phyloP scores from a whole-genome alignment of 2,797 vertebrate genomes.

The Novumbra hubbsi region DNA sequence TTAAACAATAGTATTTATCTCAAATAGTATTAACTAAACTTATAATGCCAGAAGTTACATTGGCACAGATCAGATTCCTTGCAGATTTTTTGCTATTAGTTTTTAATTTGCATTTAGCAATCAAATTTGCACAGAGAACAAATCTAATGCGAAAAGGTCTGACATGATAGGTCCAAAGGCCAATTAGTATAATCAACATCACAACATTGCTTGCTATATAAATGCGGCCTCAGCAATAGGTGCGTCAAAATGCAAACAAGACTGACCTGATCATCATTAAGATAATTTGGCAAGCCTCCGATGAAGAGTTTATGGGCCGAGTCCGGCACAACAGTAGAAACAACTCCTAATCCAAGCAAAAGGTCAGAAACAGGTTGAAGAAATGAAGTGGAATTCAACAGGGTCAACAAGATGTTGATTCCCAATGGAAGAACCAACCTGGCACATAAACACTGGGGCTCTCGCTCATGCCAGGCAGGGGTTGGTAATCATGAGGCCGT shows the following conservation, averaged over 20 bases:
- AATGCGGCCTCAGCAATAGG: too few species aligned
- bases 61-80: not conserved
- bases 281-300: slow-evolving; percentile 90
- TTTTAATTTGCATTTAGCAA: too few species aligned
- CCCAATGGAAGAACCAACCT: slow-evolving; percentile 64
- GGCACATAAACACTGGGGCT: slow-evolving; percentile 92
- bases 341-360: slow-evolving; percentile 75
- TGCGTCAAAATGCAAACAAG: not conserved
- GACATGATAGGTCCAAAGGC: too few species aligned
- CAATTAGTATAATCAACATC: not conserved
- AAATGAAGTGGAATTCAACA: not conserved
- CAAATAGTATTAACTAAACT: not conserved
- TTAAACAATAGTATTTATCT: not conserved
- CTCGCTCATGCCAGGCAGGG: slow-evolving; percentile 91
- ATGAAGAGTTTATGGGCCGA: slow-evolving; percentile 95
- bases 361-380: not conserved
- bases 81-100: too few species aligned
- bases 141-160: too few species aligned
- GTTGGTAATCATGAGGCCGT: slow-evolving; percentile 91
- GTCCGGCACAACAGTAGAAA: slow-evolving; percentile 93
- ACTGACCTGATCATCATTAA: slow-evolving; percentile 91
- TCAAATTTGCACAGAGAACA: too few species aligned
- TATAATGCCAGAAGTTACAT: not conserved
- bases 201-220: too few species aligned
- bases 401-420: not conserved